Base-by-base conservation (phyloP, 2,113 vertebrate genomes). In the Ophthalmolycus amberensis region DNA sequence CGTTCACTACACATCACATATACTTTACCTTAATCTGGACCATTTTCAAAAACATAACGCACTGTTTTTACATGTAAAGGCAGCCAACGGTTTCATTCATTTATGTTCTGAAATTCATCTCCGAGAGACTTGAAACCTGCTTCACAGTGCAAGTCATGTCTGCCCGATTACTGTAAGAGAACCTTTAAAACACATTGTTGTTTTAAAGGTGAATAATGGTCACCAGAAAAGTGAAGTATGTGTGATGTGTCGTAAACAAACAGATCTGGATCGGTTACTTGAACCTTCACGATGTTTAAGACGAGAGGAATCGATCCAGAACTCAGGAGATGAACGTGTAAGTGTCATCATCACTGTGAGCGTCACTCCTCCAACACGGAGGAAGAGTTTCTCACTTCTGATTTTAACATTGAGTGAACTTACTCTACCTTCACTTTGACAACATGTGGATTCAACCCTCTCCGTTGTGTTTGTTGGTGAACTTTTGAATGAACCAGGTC, bases 51-150 rank as follows among this genome's bases (percentile, higher is more conserved):
- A 78, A 34, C 32, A 34, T 0, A 34, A 3, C 32, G 3, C 32
- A 34, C 32, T 34, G 32, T 34, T 34, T 3, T 34, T 34, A 34
- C 32, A 34, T 34, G 3, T 34, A 34, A 34, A 34, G 50, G 64
- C 79, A 82, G 42, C 71, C 62, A 82, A 64, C 25, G 69, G 50
- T 77, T 82, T 80, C 64, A 77, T 75, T 87, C 62, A 77, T 74
- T 74, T 80, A 34, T 34, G 32, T 34, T 34, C 32, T 34, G 32
- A 34, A 34, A 34, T 34, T 34, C 62, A 62, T 22, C 77, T 84
- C 60, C 66, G 78, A 89, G 58, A 48, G 60, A 85, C 75, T 38
- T 38, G 37, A 38, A 38, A 8, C 37, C 37, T 38, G 37, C 37
- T 38, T 8, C 37, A 38, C 37, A 38, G 37, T 38, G 37, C 6